A percentile compares a stretch with the other conserved stretches of the same genome.
phyloP scores from a whole-genome alignment of 1,140 invertebrate genomes.

The Bilobella aurantiaca region DNA sequence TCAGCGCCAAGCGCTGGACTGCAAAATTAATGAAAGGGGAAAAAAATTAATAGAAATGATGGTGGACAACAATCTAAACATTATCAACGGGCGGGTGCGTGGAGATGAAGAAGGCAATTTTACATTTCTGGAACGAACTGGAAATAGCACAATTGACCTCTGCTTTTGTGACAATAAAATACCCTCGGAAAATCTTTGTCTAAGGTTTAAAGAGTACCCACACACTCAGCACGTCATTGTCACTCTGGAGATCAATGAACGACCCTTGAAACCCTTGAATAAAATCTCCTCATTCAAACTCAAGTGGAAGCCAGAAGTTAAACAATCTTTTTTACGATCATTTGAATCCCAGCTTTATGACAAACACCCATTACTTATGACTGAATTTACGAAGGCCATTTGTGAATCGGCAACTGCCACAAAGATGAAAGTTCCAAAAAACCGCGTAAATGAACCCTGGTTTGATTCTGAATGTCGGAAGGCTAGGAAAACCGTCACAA shows the following conservation, averaged over 20 bases:
- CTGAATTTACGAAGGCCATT: not conserved
- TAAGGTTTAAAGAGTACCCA: not conserved
- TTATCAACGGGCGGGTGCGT: not conserved
- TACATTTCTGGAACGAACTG: not conserved
- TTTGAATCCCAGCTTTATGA: not conserved
- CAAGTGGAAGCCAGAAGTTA: not conserved
- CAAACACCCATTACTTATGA: not conserved
- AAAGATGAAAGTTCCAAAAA: not conserved
- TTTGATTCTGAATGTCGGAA: conserved; percentile 3
- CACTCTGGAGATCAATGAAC: not conserved
- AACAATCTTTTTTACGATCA: not conserved
- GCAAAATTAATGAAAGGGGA: not conserved
- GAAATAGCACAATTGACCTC: not conserved
- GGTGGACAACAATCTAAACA: not conserved
- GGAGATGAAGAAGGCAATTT: not conserved
- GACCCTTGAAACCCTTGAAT: not conserved
- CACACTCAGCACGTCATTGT: not conserved
- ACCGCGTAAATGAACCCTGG: conserved; percentile 7
- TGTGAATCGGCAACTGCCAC: not conserved
- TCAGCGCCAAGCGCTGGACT: not conserved
- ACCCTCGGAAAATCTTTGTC: not conserved
- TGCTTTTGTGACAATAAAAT: not conserved
- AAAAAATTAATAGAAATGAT: not conserved
- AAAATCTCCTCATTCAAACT: not conserved
- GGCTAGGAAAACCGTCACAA: not conserved